Evolutionary conservation across 2,888 invertebrate species (phyloP).

Genomic region (Sipha maydis): DNA sequence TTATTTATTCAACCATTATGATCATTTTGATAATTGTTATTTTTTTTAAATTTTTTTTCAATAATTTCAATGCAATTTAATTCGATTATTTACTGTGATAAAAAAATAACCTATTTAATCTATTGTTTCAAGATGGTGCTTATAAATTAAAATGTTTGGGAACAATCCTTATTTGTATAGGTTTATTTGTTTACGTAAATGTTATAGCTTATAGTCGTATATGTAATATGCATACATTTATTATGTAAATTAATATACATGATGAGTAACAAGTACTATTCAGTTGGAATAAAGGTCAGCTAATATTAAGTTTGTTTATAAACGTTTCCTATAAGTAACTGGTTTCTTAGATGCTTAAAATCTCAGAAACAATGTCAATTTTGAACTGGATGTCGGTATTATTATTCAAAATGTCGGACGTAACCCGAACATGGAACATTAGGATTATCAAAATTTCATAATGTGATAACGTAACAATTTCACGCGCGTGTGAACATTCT

Average conservation of each 20-base stretch:
- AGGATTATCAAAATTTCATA: slow-evolving; percentile 44
- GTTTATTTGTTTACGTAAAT: too few relatives aligned
- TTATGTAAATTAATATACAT: too few relatives aligned
- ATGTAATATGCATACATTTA: too few relatives aligned
- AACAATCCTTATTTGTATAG: too few relatives aligned
- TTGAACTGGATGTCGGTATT: background rate
- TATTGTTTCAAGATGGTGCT: too few relatives aligned
- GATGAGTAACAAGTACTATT: background rate
- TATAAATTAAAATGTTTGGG: too few relatives aligned
- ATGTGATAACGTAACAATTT: background rate
- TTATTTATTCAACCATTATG: background rate
- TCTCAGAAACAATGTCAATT: background rate
- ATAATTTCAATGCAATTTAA: background rate
- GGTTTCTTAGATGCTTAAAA: background rate
- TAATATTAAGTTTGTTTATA: background rate
- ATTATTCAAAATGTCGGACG: background rate
- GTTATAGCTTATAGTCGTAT: too few relatives aligned
- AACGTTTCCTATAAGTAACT: background rate
- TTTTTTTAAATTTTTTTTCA: background rate
- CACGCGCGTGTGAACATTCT: background rate
- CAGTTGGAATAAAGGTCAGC: background rate
- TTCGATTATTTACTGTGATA: background rate
- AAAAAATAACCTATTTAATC: too few relatives aligned
- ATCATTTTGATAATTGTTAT: background rate
- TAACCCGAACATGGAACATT: slow-evolving; percentile 21